Base-by-base conservation (phyloP, 2,797 vertebrate genomes). In the Falco rusticolus region DNA sequence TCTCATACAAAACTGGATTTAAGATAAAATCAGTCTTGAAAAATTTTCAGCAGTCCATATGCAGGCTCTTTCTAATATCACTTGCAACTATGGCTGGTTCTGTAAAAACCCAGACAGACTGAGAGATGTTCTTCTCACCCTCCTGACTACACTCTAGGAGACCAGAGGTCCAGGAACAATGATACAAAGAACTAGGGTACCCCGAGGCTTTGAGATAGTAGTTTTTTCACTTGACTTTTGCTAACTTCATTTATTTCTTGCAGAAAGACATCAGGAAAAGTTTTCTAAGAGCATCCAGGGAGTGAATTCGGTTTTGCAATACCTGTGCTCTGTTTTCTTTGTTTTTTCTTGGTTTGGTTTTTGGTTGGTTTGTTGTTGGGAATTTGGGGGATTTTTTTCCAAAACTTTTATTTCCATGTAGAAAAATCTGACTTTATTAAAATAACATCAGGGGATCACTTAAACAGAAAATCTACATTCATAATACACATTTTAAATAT, bases 41-140 rank as follows among this genome's bases (percentile, higher is more conserved):
- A 16, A 4, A 2, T 45, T 72, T 84, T 53, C 33, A 84, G 12
- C 26, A 63, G 26, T 59, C 19, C 5, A 4, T 69, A 48, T 3
- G 16, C 10, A 81, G 16, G 9, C 10, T 70, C 24, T 18, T 66
- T 90, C 21, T 59, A 68, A 59, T 53, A n/a, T 7, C 19, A 39
- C 28, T 31, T 85, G n/a, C 9, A 64, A 4, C 6, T 1, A 0
- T 14, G 15, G 43, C 5, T 50, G 0, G 6, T 25, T 75, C 88
- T 64, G 17, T 53, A 39, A 48, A 68, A 93, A 68, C 5, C 5
- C 26, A 51, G 26, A 11, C 12, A 19, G 18, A 37, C 13, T 24
- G n/a, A 22, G 17, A 72, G 13, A 26, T 39, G 39, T 56, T 89
- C 13, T 78, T 84, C n/a, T 71, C 41, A 71, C 16, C 5, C 11